Base-by-base conservation (phyloP, 2,888 invertebrate species). In the Brachyopa scutellaris region DNA sequence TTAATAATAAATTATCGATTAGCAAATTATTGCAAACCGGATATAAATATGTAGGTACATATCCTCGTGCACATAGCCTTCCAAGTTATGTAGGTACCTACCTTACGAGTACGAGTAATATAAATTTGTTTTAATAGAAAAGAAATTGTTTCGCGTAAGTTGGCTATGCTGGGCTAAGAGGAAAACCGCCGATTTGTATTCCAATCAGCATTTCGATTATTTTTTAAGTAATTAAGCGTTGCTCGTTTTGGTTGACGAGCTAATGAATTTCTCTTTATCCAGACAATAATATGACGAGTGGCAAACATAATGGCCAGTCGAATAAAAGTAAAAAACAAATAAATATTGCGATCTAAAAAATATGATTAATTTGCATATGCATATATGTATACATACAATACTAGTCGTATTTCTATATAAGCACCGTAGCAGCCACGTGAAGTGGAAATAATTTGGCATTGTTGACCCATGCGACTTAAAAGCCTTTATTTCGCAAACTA, bases 191-290 rank as follows among this genome's bases (percentile, higher is more conserved):
- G 31, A 77, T 64, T 77, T 70, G 49, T 59, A 78, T 78, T 57
- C 77, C 7, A 42, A 8, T 42, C 70, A 70, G 55, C 19, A 33
- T 9, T 64, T 45, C 51, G 42, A 6, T 29, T 42, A 31, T 55
- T 45, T 61, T 59, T 77, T 59, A 13, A 51, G 19, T 76, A 67
- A 45, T 66, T 66, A 72, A 59, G 57, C 33, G 15, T 40, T 15
- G 3, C 72, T 78, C 29, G 8, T 70, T 78, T 59, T 42, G 78
- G 69, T 15, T 45, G 51, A 6, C 23, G 49, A 36, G 19, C 17
- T 51, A 78, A 78, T 78, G 42, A 78, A 51, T 59, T 72, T 66
- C 42, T 59, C 72, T 72, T 64, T 70, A 59, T 59, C 51, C 15
- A 59, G 26, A 33, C 17, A 38, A 23, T 29, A 29, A 51, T 5